A percentile compares a stretch with the other conserved stretches of the same genome.
Evolutionary conservation across 1,140 invertebrate genomes (phyloP).

Genomic region (Callitettix versicolor): DNA sequence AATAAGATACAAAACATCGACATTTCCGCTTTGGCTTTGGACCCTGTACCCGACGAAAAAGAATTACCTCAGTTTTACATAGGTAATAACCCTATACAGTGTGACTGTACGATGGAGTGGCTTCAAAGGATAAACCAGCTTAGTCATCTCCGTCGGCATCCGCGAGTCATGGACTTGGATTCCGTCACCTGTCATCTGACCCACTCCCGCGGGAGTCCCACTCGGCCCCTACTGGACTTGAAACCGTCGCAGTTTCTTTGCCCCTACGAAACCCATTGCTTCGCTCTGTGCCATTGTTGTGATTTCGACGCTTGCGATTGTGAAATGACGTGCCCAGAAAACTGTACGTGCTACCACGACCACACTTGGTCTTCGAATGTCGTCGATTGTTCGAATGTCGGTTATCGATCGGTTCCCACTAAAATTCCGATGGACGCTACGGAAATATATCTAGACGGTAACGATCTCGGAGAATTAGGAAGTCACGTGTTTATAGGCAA

Average conservation of each 20-base stretch:
- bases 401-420: slow-evolving; percentile 34
- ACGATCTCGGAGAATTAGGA: slow-evolving; percentile 36
- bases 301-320: slow-evolving; percentile 50
- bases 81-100: slow-evolving; percentile 69
- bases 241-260: slow-evolving; percentile 50
- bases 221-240: slow-evolving; percentile 55
- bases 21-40: slow-evolving; percentile 54
- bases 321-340: slow-evolving; percentile 42
- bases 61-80: slow-evolving; percentile 66
- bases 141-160: slow-evolving; percentile 42
- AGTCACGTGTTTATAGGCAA: slow-evolving; percentile 44
- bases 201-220: slow-evolving; percentile 25
- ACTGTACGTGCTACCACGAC: slow-evolving; percentile 43
- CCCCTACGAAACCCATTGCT: slow-evolving; percentile 46
- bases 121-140: slow-evolving; percentile 64
- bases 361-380: slow-evolving; percentile 41
- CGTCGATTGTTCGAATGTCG: slow-evolving; percentile 38
- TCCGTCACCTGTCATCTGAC: slow-evolving; percentile 31
- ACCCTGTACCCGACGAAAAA: slow-evolving; percentile 48
- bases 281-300: slow-evolving; percentile 48
- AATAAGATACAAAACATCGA: slow-evolving; percentile 65
- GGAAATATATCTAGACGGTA: slow-evolving; percentile 43
- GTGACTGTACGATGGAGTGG: slow-evolving; percentile 80
- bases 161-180: slow-evolving; percentile 35
- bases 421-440: slow-evolving; percentile 47